These are phyloP conservation scores for Microchirus variegatus DNA, from an alignment of 2,797 vertebrate species.

Conservation along the genomic window DNA sequence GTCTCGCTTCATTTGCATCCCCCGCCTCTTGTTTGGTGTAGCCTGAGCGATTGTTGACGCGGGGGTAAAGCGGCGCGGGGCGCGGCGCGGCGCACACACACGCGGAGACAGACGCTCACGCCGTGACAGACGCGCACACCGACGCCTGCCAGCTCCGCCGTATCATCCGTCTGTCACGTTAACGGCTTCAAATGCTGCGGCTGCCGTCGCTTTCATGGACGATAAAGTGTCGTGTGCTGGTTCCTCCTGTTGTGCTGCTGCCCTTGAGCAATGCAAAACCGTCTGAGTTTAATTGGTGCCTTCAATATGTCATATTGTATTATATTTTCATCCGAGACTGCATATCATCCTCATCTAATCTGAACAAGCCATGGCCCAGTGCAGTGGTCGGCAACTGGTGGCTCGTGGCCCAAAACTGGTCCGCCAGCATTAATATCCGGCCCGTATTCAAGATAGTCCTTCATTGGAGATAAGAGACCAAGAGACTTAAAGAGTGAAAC, in stretches of 20 bases:
- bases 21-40: slow-evolving; percentile 69
- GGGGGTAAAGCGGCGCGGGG: slow-evolving; percentile 33
- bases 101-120: slow-evolving; percentile 47
- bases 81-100: slow-evolving; percentile 2
- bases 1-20: slow-evolving; percentile 73
- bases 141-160: slow-evolving; percentile 45
- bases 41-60: slow-evolving; percentile 58
- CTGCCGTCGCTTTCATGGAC: slow-evolving; percentile 55
- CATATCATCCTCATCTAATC: too few species aligned
- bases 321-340: too few species aligned
- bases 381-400: too few species aligned
- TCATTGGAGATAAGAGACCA: too few species aligned
- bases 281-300: slow-evolving; percentile 9
- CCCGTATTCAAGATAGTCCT: too few species aligned
- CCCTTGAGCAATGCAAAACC: slow-evolving; percentile 43
- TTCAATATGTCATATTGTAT: too few species aligned
- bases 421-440: too few species aligned
- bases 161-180: slow-evolving; percentile 70
- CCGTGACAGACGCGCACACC: neutral
- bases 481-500: too few species aligned
- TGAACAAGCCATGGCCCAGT: too few species aligned
- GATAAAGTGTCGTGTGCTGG: slow-evolving; percentile 39
- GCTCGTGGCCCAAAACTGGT: too few species aligned
- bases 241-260: slow-evolving; percentile 17
- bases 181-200: slow-evolving; percentile 61